A percentile compares a stretch with the other conserved stretches of the same genome.
Conservation (phyloP, 2,113 vertebrate genomes). For the Corythornis cristatus region DNA sequence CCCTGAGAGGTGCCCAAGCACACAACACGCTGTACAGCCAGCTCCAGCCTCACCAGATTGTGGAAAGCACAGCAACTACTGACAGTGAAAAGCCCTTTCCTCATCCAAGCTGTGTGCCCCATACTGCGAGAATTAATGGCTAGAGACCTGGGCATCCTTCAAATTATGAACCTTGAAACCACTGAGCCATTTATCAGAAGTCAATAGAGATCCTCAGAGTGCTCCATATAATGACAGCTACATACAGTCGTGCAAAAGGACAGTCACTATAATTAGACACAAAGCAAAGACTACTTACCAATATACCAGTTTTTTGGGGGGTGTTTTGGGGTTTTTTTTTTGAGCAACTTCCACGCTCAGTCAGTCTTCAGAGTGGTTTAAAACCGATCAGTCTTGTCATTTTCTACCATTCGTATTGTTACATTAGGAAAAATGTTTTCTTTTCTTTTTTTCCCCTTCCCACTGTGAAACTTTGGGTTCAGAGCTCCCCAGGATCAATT, state of each 20-base stretch:
- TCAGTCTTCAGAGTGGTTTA: slow-evolving; percentile 87
- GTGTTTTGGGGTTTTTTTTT: slow-evolving; percentile 79
- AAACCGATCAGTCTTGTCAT: slow-evolving; percentile 92
- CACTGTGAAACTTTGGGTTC: slow-evolving; percentile 97
- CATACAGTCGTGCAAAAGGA: slow-evolving; percentile 86
- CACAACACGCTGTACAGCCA: slow-evolving; percentile 42
- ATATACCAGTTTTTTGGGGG: slow-evolving; percentile 77
- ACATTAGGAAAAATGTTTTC: slow-evolving; percentile 97
- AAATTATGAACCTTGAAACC: slow-evolving; percentile 87
- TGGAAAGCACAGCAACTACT: slow-evolving; percentile 73
- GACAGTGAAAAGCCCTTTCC: slow-evolving; percentile 78
- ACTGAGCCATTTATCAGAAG: slow-evolving; percentile 86
- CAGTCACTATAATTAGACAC: slow-evolving; percentile 88
- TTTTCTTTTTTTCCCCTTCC: slow-evolving; percentile 92
- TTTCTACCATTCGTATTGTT: slow-evolving; percentile 98
- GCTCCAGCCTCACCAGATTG: slow-evolving; percentile 60
- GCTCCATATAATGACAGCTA: slow-evolving; percentile 86
- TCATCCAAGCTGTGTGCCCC: slow-evolving; percentile 79
- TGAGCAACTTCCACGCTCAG: slow-evolving; percentile 84
- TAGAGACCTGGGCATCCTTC: slow-evolving; percentile 84
- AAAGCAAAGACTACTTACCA: slow-evolving; percentile 98
- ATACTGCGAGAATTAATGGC: slow-evolving; percentile 87
- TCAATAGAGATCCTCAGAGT: slow-evolving; percentile 84
- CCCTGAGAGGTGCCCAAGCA: slow-evolving; percentile 58
- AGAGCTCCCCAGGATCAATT: slow-evolving; percentile 98